These are phyloP conservation scores for Rhamnusium bicolor DNA, from an alignment of 2,888 invertebrate species.

Conservation along the genomic window DNA sequence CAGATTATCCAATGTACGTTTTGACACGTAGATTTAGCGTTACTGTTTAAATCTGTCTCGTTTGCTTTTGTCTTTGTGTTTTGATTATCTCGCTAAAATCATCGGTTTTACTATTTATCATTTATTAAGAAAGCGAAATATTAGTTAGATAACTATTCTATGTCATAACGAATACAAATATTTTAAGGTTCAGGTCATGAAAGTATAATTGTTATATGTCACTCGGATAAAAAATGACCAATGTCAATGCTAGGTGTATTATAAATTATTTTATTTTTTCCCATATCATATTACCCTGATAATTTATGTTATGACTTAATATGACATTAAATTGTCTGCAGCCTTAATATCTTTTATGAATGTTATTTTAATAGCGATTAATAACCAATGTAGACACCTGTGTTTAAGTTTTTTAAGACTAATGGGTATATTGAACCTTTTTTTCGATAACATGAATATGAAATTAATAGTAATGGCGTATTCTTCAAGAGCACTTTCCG, in stretches of 20 bases:
- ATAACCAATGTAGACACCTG: constrained; percentile 17
- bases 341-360: constrained; percentile 10
- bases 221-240: background rate
- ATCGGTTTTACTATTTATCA: too few species aligned
- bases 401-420: constrained; percentile 7
- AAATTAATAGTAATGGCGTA: background rate
- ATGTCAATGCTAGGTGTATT: constrained; percentile 9
- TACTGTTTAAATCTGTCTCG: too few species aligned
- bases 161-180: too few species aligned
- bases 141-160: too few species aligned
- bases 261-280: constrained; percentile 12
- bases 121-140: too few species aligned
- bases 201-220: background rate
- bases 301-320: constrained; percentile 32
- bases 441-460: constrained; percentile 1
- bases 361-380: constrained; percentile 8
- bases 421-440: constrained; percentile 27
- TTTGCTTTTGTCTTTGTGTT: too few species aligned
- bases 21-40: too few species aligned
- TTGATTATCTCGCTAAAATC: too few species aligned
- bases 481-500: background rate
- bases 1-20: too few species aligned
- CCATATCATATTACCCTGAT: constrained; percentile 18
- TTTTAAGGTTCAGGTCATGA: background rate
- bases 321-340: constrained; percentile 20